phyloP scores from a whole-genome alignment of 1,140 invertebrate genomes.

The Drosophila azteca region DNA sequence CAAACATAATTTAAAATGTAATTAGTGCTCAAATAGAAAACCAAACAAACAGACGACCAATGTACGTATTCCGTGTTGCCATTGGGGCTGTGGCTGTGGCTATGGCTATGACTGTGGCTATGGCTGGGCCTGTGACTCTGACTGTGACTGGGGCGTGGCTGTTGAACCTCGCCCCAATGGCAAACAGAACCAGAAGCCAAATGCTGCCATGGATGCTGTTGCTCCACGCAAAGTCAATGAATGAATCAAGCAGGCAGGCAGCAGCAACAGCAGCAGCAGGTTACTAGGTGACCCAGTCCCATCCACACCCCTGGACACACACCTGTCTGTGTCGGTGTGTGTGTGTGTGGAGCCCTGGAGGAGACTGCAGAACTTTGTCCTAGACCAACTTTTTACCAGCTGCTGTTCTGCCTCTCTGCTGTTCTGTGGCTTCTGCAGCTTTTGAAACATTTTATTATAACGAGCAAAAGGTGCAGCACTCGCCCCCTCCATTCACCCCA shows the following conservation, averaged over 20 bases:
- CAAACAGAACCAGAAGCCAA: slow-evolving; percentile 37
- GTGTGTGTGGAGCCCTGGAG: too few species aligned
- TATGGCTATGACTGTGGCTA: slow-evolving; percentile 33
- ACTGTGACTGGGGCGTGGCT: slow-evolving; percentile 31
- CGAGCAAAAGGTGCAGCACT: slow-evolving; percentile 16
- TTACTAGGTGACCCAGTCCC: slow-evolving; percentile 81
- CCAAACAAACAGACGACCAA: slow-evolving; percentile 67
- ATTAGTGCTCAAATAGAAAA: slow-evolving; percentile 82
- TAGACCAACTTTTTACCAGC: slow-evolving; percentile 75
- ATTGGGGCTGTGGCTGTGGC: not conserved
- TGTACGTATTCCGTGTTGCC: not conserved
- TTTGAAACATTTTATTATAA: slow-evolving; percentile 68
- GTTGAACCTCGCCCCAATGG: slow-evolving; percentile 43
- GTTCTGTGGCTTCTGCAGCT: slow-evolving; percentile 24
- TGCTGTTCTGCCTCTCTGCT: slow-evolving; percentile 34
- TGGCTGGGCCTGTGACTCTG: not conserved
- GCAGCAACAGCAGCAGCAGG: slow-evolving; percentile 61
- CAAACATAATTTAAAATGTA: slow-evolving; percentile 83
- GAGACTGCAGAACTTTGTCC: slow-evolving; percentile 66
- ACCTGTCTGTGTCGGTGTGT: slow-evolving; percentile 9
- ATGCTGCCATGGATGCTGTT: not conserved
- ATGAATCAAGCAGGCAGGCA: slow-evolving; percentile 30
- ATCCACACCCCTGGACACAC: slow-evolving; percentile 38
- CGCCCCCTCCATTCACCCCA: slow-evolving; percentile 7
- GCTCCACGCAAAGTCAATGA: slow-evolving; percentile 69